Base-by-base conservation (phyloP, 2,113 vertebrate genomes). In the Prionailurus bengalensis region DNA sequence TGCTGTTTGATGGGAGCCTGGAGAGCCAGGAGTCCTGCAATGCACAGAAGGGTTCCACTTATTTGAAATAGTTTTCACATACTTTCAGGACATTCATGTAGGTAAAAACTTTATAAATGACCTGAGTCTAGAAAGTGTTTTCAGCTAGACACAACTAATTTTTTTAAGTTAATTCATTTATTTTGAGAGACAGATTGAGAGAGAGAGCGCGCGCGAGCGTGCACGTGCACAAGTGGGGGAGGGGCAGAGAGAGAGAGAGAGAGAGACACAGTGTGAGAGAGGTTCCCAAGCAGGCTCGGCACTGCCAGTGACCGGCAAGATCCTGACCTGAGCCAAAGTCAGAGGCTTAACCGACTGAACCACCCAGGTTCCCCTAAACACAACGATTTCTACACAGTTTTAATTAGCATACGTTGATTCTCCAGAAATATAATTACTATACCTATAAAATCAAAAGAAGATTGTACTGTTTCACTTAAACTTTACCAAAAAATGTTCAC, bases 61-160 rank as follows among this genome's bases (percentile, higher is more conserved):
- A 19, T 9, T 17, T n/a, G 74, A n/a, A 63, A 80, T 74, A 83
- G 27, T n/a, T 33, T 74, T 63, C 55, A 85, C 58, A 84, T 65
- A 33, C 29, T 91, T 94, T 63, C 16, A 55, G 14, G 48, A 87
- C 58, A 82, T 90, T 93, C 51, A n/a, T 29, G 10, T 16, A 90
- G 39, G 71, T 63, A 70, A 91, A 94, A 94, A 91, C 39, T 58
- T 87, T 82, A 21, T 27, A 91, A 82, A 63, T 81, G 42, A 78
- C 51, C 61, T n/a, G 73, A 95, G 51, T 74, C 65, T 63, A 74
- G 76, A 95, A n/a, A 1, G 4, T 83, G 15, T 70, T 85, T 81
- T 42, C 48, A 55, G 71, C 39, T 74, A 83, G 61, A 83, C 66
- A 71, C 71, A 55, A 58, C 17, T 53, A 17, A 53, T 53, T 61